phyloP scores from a whole-genome alignment of 2,888 invertebrate genomes.

The Tolmerus cingulatus region DNA sequence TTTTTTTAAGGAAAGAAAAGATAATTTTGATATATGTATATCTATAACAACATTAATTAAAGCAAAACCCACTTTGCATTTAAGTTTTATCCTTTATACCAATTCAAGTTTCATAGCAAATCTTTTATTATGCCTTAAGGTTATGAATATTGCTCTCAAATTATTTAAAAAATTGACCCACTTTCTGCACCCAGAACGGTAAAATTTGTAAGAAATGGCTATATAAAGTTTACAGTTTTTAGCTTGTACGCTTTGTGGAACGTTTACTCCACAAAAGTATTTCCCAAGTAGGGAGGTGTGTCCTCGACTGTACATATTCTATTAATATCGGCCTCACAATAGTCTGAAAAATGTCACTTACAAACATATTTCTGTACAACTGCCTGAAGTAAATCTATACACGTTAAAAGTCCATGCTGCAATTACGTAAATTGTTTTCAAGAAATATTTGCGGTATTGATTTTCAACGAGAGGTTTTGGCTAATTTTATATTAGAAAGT shows the following conservation, averaged over 20 bases:
- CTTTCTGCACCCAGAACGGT: not conserved
- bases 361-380: not conserved
- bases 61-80: no score
- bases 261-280: not conserved
- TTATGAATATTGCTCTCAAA: not conserved
- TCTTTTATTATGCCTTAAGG: not conserved
- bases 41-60: no score
- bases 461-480: not conserved
- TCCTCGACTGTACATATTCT: not conserved
- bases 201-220: not conserved
- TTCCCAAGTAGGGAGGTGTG: not conserved
- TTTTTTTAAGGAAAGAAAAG: not conserved
- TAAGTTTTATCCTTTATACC: no score
- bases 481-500: not conserved
- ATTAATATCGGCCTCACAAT: not conserved
- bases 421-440: not conserved
- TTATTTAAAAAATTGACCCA: not conserved
- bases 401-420: not conserved
- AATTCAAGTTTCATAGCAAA: no score
- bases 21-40: no score
- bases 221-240: not conserved
- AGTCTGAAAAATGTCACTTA: not conserved
- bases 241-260: not conserved
- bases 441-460: not conserved
- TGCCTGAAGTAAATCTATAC: not conserved